Evolutionary conservation across 2,797 vertebrate species (phyloP).

Genomic region (Graptemys geographica): DNA sequence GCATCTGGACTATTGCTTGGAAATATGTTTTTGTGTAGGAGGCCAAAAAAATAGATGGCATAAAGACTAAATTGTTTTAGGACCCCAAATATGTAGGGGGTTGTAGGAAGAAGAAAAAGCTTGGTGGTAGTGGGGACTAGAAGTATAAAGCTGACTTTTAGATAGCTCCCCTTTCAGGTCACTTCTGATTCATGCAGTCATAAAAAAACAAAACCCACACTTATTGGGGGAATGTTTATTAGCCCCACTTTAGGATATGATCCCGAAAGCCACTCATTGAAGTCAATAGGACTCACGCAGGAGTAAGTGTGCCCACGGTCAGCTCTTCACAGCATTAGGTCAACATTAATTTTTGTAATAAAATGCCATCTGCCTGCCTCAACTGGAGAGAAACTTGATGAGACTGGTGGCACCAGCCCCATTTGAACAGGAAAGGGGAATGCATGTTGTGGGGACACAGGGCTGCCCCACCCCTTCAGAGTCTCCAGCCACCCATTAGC

Average conservation of each 20-base stretch:
- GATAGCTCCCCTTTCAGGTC: neutral
- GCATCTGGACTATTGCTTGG: neutral
- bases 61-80: neutral
- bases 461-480: no score
- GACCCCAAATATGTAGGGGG: neutral
- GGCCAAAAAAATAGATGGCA: neutral
- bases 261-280: neutral
- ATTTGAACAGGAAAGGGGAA: no score
- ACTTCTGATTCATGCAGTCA: neutral
- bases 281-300: neutral
- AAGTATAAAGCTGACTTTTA: neutral
- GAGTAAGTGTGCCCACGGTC: neutral
- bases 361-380: no score
- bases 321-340: rapidly evolving
- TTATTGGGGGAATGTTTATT: neutral
- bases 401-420: no score
- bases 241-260: neutral
- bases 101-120: neutral
- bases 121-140: neutral
- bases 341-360: neutral
- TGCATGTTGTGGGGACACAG: no score
- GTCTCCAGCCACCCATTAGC: no score
- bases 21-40: neutral
- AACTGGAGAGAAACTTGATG: no score
- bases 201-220: no score